Evolutionary conservation across 2,797 vertebrate species (phyloP).

Genomic region (Lagorchestes hirsutus): DNA sequence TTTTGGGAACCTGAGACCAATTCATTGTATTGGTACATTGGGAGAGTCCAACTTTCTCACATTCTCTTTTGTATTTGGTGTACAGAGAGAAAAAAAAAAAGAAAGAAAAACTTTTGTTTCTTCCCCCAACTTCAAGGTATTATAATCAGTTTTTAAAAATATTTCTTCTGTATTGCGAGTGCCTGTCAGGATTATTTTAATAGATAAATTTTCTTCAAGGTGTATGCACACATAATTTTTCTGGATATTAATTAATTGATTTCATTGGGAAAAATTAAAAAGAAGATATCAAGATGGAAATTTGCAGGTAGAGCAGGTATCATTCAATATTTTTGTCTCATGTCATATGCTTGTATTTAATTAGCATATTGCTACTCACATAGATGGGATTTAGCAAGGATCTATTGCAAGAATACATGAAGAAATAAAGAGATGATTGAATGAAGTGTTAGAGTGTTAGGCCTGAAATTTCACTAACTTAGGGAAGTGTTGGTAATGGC

Average conservation of each 20-base stretch:
- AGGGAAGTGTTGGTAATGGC: background rate
- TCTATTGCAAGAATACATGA: background rate
- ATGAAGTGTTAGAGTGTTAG: background rate
- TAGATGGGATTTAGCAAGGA: conserved; percentile 6
- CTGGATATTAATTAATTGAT: background rate
- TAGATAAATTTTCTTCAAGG: background rate
- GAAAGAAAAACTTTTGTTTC: background rate
- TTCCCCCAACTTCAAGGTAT: background rate
- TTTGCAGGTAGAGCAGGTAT: background rate
- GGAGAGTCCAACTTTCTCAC: background rate
- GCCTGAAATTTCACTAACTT: background rate
- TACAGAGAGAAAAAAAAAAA: background rate
- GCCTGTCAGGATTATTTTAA: background rate
- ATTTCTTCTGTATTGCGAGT: background rate
- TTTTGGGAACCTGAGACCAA: no score
- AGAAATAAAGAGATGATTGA: background rate
- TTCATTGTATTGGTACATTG: background rate
- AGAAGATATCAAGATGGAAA: background rate
- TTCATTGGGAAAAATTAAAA: background rate
- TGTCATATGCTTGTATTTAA: conserved; percentile 3
- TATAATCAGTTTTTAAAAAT: background rate
- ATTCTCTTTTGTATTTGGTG: background rate
- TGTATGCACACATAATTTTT: background rate
- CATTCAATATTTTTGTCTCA: background rate
- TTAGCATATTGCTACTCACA: background rate